Evolutionary conservation across 2,797 vertebrate species (phyloP).

Genomic region (Pseudocheirus occidentalis): DNA sequence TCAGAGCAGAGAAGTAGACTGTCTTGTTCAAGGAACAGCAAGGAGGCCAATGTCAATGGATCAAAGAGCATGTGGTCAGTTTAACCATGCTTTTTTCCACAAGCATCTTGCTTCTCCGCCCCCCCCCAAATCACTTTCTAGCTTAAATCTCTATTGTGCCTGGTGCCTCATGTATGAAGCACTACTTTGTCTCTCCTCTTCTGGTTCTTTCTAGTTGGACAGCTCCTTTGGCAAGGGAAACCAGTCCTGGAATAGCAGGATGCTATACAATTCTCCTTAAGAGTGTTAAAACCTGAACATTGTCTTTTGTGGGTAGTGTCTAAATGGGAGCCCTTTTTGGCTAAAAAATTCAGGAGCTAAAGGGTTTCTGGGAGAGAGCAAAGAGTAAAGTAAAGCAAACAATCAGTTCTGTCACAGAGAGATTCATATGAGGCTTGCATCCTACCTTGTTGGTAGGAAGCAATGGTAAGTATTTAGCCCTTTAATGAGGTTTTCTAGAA

Average conservation of each 20-base stretch:
- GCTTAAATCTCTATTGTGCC: not conserved
- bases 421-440: not conserved
- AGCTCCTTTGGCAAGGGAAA: constrained; percentile 10
- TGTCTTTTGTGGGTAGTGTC: not conserved
- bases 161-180: not conserved
- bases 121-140: not conserved
- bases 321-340: not conserved
- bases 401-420: not conserved
- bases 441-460: not conserved
- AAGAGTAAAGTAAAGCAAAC: not conserved
- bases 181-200: not conserved
- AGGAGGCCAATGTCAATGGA: not conserved
- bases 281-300: not conserved
- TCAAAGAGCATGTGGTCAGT: not conserved
- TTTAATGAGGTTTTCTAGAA: not conserved
- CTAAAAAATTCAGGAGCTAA: not conserved
- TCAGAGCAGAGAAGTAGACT: not conserved
- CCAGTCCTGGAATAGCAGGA: not conserved
- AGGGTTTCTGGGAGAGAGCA: not conserved
- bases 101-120: not conserved
- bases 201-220: not conserved
- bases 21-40: not conserved
- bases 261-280: not conserved
- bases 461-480: not conserved
- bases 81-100: not conserved